Percentiles rank a stretch among this genome's conserved stretches.
Evolutionary conservation across 2,113 vertebrate genomes (phyloP).

Genomic region (Amphiprion percula): DNA sequence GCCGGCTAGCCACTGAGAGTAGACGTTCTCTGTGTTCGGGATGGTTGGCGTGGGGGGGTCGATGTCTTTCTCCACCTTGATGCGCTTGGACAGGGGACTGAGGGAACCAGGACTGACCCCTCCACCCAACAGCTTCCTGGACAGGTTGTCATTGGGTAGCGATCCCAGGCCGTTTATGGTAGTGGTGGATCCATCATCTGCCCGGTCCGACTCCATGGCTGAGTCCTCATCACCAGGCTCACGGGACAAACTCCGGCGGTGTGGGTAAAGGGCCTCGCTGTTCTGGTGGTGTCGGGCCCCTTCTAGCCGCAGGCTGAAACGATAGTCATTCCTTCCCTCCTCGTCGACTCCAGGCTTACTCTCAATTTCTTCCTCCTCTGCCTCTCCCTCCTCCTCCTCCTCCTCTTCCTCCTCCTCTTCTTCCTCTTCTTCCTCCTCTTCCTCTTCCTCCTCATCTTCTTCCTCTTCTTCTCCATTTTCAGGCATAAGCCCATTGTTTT

Average conservation of each 20-base stretch:
- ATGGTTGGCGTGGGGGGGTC: conserved; percentile 92
- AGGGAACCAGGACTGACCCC: conserved; percentile 90
- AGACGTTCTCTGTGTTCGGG: conserved; percentile 97
- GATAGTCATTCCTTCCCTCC: conserved; percentile 89
- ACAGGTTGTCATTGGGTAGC: conserved; percentile 90
- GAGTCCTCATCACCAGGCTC: conserved; percentile 90
- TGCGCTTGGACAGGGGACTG: conserved; percentile 96
- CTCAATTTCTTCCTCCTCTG: conserved; percentile 91
- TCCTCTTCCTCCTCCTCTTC: conserved; percentile 90
- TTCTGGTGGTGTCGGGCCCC: conserved; percentile 96
- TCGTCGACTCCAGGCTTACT: conserved; percentile 89
- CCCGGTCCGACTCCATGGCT: conserved; percentile 90
- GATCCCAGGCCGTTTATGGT: conserved; percentile 91
- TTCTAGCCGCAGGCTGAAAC: conserved; percentile 94
- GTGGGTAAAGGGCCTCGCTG: conserved; percentile 94
- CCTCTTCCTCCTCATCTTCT: conserved; percentile 88
- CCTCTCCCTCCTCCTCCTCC: conserved; percentile 92
- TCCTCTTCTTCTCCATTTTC: conserved; percentile 92
- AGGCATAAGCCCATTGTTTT: conserved; percentile 91
- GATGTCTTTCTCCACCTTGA: conserved; percentile 98
- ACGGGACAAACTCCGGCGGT: conserved; percentile 87
- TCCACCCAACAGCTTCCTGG: conserved; percentile 92
- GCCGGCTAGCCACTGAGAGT: conserved; percentile 98
- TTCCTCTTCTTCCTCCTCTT: conserved; percentile 91
- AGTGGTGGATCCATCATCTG: conserved; percentile 81